These are phyloP conservation scores for Sebastes hopkinsi DNA, from an alignment of 2,797 vertebrate species.

Conservation along the genomic window DNA sequence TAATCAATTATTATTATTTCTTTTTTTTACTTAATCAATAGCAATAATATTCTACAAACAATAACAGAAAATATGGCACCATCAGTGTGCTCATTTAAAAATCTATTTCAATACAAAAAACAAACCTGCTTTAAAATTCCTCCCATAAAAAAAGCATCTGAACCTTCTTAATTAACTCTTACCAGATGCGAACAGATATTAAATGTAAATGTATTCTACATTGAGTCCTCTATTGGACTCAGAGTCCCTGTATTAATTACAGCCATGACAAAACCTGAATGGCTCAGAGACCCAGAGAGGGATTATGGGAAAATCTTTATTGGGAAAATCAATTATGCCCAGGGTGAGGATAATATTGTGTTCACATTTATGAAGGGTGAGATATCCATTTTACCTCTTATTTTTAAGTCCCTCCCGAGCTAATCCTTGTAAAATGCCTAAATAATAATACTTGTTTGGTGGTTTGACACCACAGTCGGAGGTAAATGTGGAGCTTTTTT, in stretches of 20 bases:
- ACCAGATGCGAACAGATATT: constrained; percentile 43
- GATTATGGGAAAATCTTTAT: constrained; percentile 44
- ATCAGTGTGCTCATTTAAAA: neutral
- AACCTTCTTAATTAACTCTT: constrained; percentile 34
- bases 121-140: neutral
- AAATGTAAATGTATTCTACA: constrained; percentile 57
- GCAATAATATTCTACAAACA: neutral
- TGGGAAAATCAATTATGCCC: constrained; percentile 36
- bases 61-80: neutral
- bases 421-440: neutral
- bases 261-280: constrained; percentile 19
- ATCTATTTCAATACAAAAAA: neutral
- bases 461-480: neutral
- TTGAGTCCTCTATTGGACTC: constrained; percentile 17
- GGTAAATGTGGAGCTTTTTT: neutral
- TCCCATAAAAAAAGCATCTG: constrained; percentile 21
- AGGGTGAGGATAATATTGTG: constrained; percentile 1
- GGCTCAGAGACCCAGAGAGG: constrained; percentile 19
- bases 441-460: constrained; percentile 14
- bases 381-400: neutral
- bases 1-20: neutral
- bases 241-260: constrained; percentile 43
- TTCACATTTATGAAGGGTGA: neutral
- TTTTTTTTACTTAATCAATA: neutral
- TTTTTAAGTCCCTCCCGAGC: neutral